Evolutionary conservation across 2,113 vertebrate species (phyloP).

Genomic region (Sprattus sprattus): DNA sequence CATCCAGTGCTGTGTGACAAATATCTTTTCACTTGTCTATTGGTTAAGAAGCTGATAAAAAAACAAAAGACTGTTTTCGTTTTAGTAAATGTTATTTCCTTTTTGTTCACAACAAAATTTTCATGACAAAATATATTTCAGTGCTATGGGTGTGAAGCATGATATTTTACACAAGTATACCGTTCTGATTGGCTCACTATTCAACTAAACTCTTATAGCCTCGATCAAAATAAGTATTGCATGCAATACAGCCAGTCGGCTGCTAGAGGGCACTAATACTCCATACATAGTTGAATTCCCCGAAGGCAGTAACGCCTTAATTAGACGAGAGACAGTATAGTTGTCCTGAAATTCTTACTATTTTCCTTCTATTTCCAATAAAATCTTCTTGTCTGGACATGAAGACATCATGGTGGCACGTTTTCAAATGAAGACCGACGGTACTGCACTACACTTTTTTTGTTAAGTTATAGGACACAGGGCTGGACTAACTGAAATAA

Average conservation of each 20-base stretch:
- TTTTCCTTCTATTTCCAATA: background rate
- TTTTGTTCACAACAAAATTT: background rate
- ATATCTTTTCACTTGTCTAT: background rate
- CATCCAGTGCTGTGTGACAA: background rate
- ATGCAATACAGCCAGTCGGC: background rate
- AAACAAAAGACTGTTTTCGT: conserved; percentile 10
- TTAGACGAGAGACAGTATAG: background rate
- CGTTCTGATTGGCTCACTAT: background rate
- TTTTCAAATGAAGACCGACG: background rate
- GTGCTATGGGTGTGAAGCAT: background rate
- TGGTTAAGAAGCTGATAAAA: background rate
- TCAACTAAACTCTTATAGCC: background rate
- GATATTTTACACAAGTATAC: background rate
- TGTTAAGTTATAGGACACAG: background rate
- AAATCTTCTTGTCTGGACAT: background rate
- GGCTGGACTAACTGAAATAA: background rate
- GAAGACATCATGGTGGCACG: background rate
- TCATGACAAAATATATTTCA: background rate
- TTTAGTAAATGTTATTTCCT: background rate
- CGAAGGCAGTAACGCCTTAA: background rate
- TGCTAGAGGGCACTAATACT: background rate
- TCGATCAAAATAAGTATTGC: background rate
- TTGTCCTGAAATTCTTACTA: background rate
- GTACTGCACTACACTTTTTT: background rate
- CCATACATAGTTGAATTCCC: background rate